These are phyloP conservation scores for Phalacrocorax carbo DNA, from an alignment of 2,113 vertebrate species.

Conservation along the genomic window DNA sequence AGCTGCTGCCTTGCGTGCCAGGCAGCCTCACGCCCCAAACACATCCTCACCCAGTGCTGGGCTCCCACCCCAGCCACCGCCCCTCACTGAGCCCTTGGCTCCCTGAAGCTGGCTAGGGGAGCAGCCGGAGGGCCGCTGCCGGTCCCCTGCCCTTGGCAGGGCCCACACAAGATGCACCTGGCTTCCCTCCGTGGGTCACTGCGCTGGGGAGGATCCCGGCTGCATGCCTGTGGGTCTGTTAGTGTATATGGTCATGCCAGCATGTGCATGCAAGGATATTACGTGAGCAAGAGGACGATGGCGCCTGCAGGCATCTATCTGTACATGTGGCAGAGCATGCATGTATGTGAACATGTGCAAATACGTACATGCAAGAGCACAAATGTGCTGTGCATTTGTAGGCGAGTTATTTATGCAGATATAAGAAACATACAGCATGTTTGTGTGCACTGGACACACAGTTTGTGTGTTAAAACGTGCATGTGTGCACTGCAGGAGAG, in stretches of 20 bases:
- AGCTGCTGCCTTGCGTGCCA: not conserved
- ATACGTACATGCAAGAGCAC: accelerated
- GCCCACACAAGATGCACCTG: not conserved
- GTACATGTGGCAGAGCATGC: accelerated
- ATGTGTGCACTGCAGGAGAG: accelerated
- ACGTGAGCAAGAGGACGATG: accelerated
- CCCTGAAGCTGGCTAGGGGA: accelerated
- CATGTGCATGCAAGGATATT: not conserved
- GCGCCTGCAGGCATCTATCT: not conserved
- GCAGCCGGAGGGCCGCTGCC: not conserved
- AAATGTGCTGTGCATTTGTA: too few relatives aligned
- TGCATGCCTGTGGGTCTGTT: too few relatives aligned
- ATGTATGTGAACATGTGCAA: accelerated
- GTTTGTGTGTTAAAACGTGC: not conserved
- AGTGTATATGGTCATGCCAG: accelerated
- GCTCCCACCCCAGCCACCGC: not conserved
- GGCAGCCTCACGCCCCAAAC: not conserved
- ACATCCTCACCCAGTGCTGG: not conserved
- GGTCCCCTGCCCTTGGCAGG: not conserved
- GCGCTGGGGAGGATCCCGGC: accelerated
- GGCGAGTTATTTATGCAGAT: accelerated
- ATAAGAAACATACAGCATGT: accelerated
- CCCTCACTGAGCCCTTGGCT: not conserved
- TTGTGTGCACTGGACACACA: accelerated
- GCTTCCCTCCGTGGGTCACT: not conserved